Evolutionary conservation across 2,113 vertebrate species (phyloP).

Genomic region (Manacus vitellinus): DNA sequence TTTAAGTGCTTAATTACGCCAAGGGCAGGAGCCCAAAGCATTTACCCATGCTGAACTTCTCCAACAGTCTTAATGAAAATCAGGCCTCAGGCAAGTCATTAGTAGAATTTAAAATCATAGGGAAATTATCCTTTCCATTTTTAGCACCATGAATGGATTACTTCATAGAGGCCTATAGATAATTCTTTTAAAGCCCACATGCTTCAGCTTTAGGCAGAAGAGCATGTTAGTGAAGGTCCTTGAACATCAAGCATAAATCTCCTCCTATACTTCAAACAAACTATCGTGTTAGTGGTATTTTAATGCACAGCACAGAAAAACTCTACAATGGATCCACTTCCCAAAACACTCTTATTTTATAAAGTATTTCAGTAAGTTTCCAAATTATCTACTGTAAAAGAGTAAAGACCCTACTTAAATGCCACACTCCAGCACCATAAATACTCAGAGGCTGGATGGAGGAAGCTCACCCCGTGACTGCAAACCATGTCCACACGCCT

Average conservation of each 20-base stretch:
- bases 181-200: neutral
- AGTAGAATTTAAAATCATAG: neutral
- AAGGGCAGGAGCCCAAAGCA: neutral
- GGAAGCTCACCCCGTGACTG: slow-evolving; percentile 87
- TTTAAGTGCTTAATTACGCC: neutral
- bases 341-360: neutral
- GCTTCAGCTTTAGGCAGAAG: neutral
- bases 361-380: neutral
- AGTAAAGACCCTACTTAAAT: neutral
- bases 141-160: neutral
- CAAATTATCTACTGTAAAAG: neutral
- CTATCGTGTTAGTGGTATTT: neutral
- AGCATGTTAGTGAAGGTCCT: neutral
- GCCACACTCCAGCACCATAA: no score
- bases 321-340: neutral
- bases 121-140: neutral
- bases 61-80: neutral
- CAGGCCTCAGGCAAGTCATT: neutral
- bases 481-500: slow-evolving; percentile 88
- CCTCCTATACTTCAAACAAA: neutral
- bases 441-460: neutral
- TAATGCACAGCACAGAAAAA: neutral
- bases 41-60: neutral
- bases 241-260: neutral
- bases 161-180: neutral